Evolutionary conservation across 2,888 invertebrate genomes (phyloP).

Genomic region (Orthonevra nobilis): DNA sequence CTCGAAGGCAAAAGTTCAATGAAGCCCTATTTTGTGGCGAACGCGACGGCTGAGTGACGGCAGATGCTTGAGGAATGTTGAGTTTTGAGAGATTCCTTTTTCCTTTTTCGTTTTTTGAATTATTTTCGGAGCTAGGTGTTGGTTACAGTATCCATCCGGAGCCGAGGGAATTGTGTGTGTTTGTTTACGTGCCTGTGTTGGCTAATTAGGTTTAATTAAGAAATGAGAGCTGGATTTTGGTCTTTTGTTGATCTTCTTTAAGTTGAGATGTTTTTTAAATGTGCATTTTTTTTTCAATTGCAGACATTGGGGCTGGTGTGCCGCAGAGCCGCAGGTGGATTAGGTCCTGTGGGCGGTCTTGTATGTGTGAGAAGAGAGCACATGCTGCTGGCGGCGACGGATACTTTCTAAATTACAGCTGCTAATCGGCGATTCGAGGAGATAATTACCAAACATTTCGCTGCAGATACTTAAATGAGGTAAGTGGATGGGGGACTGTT

Average conservation of each 20-base stretch:
- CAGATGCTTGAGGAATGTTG: conserved; percentile 27
- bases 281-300: conserved; percentile 13
- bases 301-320: conserved; percentile 20
- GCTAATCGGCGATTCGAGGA: conserved; percentile 62
- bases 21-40: no score
- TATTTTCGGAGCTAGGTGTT: conserved; percentile 38
- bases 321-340: not conserved
- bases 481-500: conserved; percentile 8
- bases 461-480: conserved; percentile 35
- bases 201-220: conserved; percentile 56
- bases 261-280: no score
- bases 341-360: conserved; percentile 22
- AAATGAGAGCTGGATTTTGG: conserved; percentile 4
- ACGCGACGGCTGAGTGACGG: not conserved
- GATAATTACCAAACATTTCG: conserved; percentile 61
- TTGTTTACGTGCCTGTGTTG: conserved; percentile 12
- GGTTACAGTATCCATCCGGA: conserved; percentile 37
- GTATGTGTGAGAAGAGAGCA: not conserved
- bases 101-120: conserved; percentile 47
- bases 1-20: no score
- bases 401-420: conserved; percentile 46
- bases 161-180: no score
- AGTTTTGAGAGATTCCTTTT: conserved; percentile 39
- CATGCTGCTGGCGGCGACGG: conserved; percentile 13
- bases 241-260: no score